Percentiles rank a stretch among this genome's conserved stretches.
These are phyloP conservation scores for Actinemys pallida DNA, from an alignment of 2,113 vertebrate genomes.

Conservation along the genomic window DNA sequence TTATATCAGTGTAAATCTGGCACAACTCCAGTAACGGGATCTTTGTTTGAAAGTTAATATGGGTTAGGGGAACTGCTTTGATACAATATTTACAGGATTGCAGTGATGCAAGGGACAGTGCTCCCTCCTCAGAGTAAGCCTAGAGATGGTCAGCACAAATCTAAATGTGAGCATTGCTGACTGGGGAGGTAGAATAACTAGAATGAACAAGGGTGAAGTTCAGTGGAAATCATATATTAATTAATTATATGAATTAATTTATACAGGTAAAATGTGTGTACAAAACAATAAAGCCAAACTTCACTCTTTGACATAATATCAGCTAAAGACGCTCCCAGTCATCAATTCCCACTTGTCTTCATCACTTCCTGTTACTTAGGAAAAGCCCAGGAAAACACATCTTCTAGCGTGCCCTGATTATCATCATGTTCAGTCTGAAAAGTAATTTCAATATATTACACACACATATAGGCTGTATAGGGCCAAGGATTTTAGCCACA, in stretches of 20 bases:
- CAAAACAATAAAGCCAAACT: neutral
- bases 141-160: neutral
- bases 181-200: neutral
- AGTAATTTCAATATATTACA: neutral
- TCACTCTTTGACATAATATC: neutral
- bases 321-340: neutral
- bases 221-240: neutral
- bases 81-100: neutral
- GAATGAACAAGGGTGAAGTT: neutral
- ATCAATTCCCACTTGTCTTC: neutral
- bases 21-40: neutral
- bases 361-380: neutral
- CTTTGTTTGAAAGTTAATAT: neutral
- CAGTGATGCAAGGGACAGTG: neutral
- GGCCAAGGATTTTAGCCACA: neutral
- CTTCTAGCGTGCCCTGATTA: neutral
- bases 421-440: neutral
- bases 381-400: neutral
- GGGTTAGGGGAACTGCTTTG: neutral
- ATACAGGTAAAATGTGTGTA: neutral
- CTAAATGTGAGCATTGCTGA: neutral
- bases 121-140: neutral
- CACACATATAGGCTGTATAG: neutral
- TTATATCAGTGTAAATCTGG: neutral
- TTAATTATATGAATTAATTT: neutral